phyloP scores from a whole-genome alignment of 53 echinoderm and acorn worm genomes.

The Astropecten irregularis region DNA sequence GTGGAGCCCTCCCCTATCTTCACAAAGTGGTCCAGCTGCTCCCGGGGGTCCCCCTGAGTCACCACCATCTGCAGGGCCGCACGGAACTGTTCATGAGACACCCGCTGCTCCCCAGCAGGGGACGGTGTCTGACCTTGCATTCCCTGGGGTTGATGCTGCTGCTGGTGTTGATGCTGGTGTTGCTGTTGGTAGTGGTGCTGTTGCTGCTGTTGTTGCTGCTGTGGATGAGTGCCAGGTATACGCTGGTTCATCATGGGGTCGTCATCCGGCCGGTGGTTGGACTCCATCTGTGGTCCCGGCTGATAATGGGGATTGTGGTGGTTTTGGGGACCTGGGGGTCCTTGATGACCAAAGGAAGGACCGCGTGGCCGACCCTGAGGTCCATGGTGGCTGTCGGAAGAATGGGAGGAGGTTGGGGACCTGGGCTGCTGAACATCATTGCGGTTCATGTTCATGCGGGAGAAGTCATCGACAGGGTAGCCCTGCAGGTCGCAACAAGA shows the following conservation, averaged over 20 bases:
- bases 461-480: slow-evolving; percentile 32
- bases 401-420: slow-evolving; percentile 54
- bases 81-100: slow-evolving; percentile 97
- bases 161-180: slow-evolving; percentile 23
- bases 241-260: slow-evolving; percentile 16
- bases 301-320: slow-evolving; percentile 9
- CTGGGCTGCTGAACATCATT: slow-evolving; percentile 23
- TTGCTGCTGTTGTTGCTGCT: slow-evolving; percentile 5
- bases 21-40: slow-evolving; percentile 83
- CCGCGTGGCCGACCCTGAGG: neutral
- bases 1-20: slow-evolving; percentile 99
- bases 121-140: slow-evolving; percentile 45
- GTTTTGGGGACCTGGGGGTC: neutral
- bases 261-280: slow-evolving; percentile 1
- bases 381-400: slow-evolving; percentile 30
- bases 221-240: neutral
- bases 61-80: slow-evolving; percentile 94
- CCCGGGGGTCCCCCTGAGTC: slow-evolving; percentile 82
- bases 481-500: neutral
- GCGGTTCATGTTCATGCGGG: slow-evolving; percentile 32
- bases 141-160: slow-evolving; percentile 38
- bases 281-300: slow-evolving; percentile 13
- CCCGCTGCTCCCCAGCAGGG: slow-evolving; percentile 78
- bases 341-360: neutral
- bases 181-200: slow-evolving; percentile 25